Percentiles rank a stretch among this genome's conserved stretches.
These are phyloP conservation scores for Sapajus apella DNA, from an alignment of 2,113 vertebrate genomes.

Conservation along the genomic window DNA sequence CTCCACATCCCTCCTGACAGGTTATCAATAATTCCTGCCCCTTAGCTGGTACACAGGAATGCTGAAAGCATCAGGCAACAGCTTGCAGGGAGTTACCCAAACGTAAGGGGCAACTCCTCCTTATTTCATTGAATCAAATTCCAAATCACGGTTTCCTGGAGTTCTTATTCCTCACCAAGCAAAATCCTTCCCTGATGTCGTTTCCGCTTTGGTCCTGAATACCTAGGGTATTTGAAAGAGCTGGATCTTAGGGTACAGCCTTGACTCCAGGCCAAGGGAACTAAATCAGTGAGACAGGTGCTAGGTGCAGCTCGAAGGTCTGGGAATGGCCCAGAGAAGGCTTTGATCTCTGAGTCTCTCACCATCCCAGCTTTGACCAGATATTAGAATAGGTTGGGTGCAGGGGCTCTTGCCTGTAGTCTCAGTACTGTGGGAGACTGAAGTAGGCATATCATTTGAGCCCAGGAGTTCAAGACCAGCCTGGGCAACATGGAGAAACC, in stretches of 20 bases:
- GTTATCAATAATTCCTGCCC: not conserved
- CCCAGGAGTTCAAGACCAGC: no score
- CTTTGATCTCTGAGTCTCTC: not conserved
- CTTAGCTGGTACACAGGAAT: not conserved
- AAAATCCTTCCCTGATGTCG: constrained; percentile 1
- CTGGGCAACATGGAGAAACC: no score
- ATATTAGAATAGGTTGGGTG: not conserved
- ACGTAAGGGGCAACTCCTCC: not conserved
- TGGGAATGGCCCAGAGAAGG: rapidly evolving
- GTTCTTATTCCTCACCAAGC: not conserved
- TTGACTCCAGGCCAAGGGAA: not conserved
- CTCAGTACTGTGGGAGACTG: no score
- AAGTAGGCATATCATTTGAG: no score
- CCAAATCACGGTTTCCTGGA: not conserved
- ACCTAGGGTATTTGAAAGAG: not conserved
- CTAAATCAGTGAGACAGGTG: no score
- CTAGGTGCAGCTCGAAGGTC: not conserved
- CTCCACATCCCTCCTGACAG: not conserved
- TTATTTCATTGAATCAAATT: not conserved
- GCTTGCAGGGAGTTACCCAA: not conserved
- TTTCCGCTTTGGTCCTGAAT: not conserved
- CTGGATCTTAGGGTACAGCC: not conserved
- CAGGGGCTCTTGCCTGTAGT: no score
- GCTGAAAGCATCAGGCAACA: not conserved
- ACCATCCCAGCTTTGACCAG: not conserved